A percentile compares a stretch with the other conserved stretches of the same genome.
phyloP scores from a whole-genome alignment of 2,797 vertebrate genomes.

The Pangasius larnaudii region DNA sequence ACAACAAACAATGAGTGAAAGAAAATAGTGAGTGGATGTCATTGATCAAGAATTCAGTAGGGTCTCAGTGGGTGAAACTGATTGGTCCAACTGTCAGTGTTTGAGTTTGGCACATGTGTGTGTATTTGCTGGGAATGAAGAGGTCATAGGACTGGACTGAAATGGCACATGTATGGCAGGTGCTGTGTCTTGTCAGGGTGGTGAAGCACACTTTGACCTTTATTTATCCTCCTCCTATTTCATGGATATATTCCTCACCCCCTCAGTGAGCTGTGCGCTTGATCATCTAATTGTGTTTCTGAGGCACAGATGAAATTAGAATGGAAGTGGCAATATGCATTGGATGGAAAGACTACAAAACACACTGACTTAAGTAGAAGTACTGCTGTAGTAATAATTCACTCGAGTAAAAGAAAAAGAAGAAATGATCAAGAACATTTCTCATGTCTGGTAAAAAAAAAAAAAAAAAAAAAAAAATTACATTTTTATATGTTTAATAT shows the following conservation, averaged over 20 bases:
- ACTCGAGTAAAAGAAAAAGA: neutral
- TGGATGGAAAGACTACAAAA: neutral
- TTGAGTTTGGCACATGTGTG: neutral
- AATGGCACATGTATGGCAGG: constrained; percentile 21
- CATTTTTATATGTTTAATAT: neutral
- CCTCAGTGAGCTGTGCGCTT: neutral
- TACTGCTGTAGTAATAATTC: neutral
- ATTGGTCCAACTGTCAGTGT: neutral
- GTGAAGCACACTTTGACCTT: constrained; percentile 22
- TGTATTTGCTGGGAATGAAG: neutral
- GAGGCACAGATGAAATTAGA: neutral
- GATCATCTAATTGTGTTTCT: constrained; percentile 1
- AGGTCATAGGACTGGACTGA: constrained; percentile 1
- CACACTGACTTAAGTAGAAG: neutral
- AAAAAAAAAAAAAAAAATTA: neutral
- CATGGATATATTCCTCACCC: neutral
- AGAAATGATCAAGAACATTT: neutral
- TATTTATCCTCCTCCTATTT: constrained; percentile 30
- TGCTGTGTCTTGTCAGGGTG: constrained; percentile 12
- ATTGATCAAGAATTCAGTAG: neutral
- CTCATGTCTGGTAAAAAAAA: neutral
- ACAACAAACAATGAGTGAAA: neutral
- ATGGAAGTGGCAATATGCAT: neutral
- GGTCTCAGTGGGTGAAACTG: neutral
- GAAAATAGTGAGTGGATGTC: neutral